phyloP scores from a whole-genome alignment of 1,140 invertebrate genomes.

The Ectropis grisescens region DNA sequence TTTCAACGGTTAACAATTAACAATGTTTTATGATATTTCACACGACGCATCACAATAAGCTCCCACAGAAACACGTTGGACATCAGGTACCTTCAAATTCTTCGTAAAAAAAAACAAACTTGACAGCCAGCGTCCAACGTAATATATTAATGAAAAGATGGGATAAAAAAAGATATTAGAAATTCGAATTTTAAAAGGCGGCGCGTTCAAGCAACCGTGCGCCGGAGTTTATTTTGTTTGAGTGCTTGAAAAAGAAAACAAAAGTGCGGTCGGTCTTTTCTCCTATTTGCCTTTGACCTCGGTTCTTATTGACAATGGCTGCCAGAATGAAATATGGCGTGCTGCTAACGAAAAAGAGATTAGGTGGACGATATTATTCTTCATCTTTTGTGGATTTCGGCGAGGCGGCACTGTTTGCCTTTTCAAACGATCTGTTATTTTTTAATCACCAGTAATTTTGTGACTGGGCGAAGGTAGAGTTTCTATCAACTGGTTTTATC shows the following conservation, averaged over 20 bases:
- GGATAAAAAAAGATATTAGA: conserved; percentile 36
- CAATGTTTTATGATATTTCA: conserved; percentile 26
- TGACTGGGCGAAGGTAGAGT: conserved; percentile 46
- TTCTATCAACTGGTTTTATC: conserved; percentile 13
- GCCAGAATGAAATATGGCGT: conserved; percentile 63
- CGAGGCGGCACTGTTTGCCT: conserved; percentile 33
- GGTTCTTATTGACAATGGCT: conserved; percentile 61
- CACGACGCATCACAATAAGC: conserved; percentile 18
- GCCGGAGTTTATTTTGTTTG: conserved; percentile 53
- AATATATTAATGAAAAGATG: conserved; percentile 66
- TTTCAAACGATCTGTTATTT: conserved; percentile 27
- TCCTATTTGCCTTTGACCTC: conserved; percentile 64
- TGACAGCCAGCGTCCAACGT: conserved; percentile 47
- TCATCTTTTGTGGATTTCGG: conserved; percentile 38
- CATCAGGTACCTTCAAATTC: conserved; percentile 25
- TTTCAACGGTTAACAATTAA: too few relatives aligned
- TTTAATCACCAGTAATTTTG: conserved; percentile 38
- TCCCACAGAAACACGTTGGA: conserved; percentile 18
- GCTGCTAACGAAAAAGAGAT: conserved; percentile 61
- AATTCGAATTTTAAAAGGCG: conserved; percentile 55
- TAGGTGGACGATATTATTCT: conserved; percentile 57
- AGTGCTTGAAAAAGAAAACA: conserved; percentile 54
- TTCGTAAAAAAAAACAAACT: conserved; percentile 41
- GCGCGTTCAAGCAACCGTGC: conserved; percentile 48
- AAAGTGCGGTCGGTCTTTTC: conserved; percentile 49